These are phyloP conservation scores for Pinna nobilis DNA, from an alignment of 1,140 invertebrate species.

Conservation along the genomic window DNA sequence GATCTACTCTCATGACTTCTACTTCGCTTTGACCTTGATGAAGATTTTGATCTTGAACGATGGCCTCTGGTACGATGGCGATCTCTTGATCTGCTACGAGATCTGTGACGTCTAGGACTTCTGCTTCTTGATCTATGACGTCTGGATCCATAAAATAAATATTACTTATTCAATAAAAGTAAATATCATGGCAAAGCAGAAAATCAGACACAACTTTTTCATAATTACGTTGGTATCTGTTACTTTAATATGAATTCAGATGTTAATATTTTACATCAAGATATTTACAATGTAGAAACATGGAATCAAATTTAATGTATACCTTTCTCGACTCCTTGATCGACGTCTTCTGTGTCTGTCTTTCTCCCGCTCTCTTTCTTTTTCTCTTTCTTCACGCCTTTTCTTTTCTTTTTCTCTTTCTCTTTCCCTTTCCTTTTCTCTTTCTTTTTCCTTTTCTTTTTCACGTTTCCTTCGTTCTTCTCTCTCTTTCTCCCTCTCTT, in stretches of 20 bases:
- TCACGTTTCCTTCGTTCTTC: conserved; percentile 19
- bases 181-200: neutral
- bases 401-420: conserved; percentile 16
- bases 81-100: conserved; percentile 50
- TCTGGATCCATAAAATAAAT: conserved; percentile 28
- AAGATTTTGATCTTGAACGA: conserved; percentile 33
- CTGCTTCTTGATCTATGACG: conserved; percentile 56
- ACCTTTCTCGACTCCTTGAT: conserved; percentile 35
- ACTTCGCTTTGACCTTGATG: conserved; percentile 26
- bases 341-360: conserved; percentile 27
- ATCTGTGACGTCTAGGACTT: conserved; percentile 47
- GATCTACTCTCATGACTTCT: conserved; percentile 37
- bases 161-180: neutral
- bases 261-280: neutral
- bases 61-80: conserved; percentile 42
- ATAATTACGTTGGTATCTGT: no score
- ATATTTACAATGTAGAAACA: no score
- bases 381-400: conserved; percentile 54
- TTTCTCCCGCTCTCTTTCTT: conserved; percentile 59
- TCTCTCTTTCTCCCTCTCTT: conserved; percentile 19
- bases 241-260: neutral
- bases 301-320: no score
- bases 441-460: conserved; percentile 18
- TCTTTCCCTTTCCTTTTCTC: conserved; percentile 11
- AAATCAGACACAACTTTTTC: no score